Percentiles rank a stretch among this genome's conserved stretches.
Conservation (phyloP, 2,888 invertebrate genomes). For the Eupithecia subumbrata region DNA sequence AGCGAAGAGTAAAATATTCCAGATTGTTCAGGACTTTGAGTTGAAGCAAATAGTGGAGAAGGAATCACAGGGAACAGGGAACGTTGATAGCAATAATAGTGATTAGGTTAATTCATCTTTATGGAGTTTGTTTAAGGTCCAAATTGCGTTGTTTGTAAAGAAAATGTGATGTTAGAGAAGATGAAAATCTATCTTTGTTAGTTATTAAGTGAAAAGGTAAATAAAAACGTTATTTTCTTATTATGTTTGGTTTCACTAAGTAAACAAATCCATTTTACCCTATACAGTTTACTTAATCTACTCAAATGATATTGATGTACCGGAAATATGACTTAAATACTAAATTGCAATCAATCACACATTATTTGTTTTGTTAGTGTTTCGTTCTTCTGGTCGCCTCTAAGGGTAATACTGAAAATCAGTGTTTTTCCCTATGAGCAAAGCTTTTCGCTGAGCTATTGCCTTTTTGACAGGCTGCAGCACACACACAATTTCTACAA, state of each 20-base stretch:
- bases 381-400: no score
- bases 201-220: neutral
- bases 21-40: slow-evolving; percentile 78
- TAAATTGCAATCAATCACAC: no score
- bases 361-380: no score
- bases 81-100: slow-evolving; percentile 15
- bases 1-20: slow-evolving; percentile 77
- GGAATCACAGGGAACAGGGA: slow-evolving; percentile 19
- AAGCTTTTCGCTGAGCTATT: no score
- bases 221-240: neutral
- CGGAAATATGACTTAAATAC: no score
- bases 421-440: no score
- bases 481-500: no score
- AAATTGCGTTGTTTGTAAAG: neutral
- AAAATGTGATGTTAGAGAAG: neutral
- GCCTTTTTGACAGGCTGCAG: no score
- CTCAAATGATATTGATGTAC: no score
- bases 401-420: no score
- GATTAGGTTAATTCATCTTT: slow-evolving; percentile 8
- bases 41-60: slow-evolving; percentile 59
- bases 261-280: neutral
- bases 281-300: no score
- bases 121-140: neutral
- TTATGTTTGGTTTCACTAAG: neutral
- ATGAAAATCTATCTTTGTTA: neutral